Evolutionary conservation across 2,888 invertebrate genomes (phyloP).

Genomic region (Chloroclystis v-ata): DNA sequence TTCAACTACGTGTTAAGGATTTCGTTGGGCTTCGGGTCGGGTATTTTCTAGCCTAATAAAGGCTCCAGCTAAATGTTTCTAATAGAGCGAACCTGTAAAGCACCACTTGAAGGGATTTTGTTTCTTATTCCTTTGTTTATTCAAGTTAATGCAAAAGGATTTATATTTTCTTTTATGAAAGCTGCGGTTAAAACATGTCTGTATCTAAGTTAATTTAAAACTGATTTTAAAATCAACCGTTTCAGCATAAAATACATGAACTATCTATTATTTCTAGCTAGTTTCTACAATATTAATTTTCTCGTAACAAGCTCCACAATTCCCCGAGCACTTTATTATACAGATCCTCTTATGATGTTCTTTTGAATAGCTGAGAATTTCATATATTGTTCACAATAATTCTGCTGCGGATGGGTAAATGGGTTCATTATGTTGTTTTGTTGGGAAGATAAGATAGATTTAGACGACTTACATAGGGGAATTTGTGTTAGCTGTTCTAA

Average conservation of each 20-base stretch:
- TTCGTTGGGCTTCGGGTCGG: conserved; percentile 37
- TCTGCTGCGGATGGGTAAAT: conserved; percentile 3
- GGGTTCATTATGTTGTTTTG: conserved; percentile 12
- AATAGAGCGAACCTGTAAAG: background rate
- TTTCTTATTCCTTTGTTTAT: background rate
- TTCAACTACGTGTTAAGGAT: conserved; percentile 77
- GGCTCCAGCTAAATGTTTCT: conserved; percentile 6
- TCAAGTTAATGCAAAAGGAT: too few relatives aligned
- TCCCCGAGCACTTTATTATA: background rate
- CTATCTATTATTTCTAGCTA: background rate
- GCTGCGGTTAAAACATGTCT: too few relatives aligned
- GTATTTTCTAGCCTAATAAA: conserved; percentile 21
- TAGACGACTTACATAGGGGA: background rate
- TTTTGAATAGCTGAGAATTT: conserved; percentile 3
- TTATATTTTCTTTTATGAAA: too few relatives aligned
- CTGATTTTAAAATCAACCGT: background rate
- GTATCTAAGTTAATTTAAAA: background rate
- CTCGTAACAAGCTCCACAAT: background rate
- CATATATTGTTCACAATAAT: conserved; percentile 6
- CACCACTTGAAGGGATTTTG: background rate
- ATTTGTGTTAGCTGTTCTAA: background rate
- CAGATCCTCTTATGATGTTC: conserved; percentile 3
- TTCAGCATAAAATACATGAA: background rate
- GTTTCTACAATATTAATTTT: background rate
- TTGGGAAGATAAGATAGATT: conserved; percentile 1